Conservation (phyloP, 1,140 invertebrate species). For the Prorops nasuta region DNA sequence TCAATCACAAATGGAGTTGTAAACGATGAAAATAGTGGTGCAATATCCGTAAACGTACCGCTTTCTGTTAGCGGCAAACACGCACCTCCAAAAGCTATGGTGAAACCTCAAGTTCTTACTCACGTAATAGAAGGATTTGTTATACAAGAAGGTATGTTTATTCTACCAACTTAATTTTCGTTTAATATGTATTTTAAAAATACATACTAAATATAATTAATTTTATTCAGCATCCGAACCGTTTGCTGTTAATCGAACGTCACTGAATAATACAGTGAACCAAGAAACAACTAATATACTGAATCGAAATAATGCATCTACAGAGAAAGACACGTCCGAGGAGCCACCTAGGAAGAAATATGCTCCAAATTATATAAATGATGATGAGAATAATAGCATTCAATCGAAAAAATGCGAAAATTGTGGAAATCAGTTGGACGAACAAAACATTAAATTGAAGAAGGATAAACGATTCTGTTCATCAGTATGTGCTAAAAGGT, state of each 20-base stretch:
- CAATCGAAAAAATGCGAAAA: constrained; percentile 73
- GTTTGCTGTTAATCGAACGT: constrained; percentile 77
- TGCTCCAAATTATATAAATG: constrained; percentile 47
- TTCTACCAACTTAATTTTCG: not conserved
- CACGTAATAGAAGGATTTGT: constrained; percentile 97
- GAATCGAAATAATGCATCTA: constrained; percentile 54
- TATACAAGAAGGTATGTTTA: constrained; percentile 78
- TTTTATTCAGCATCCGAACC: constrained; percentile 68
- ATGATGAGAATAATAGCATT: constrained; percentile 47
- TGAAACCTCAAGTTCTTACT: constrained; percentile 93
- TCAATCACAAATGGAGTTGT: constrained; percentile 49
- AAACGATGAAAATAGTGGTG: constrained; percentile 34
- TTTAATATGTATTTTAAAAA: not conserved
- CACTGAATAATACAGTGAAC: constrained; percentile 52
- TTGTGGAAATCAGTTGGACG: constrained; percentile 68
- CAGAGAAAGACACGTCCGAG: constrained; percentile 61
- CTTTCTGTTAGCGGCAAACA: constrained; percentile 59
- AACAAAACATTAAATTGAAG: constrained; percentile 70
- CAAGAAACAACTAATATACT: constrained; percentile 49
- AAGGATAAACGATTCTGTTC: constrained; percentile 80
- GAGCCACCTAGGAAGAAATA: constrained; percentile 70
- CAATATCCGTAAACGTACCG: constrained; percentile 29
- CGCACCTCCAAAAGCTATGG: constrained; percentile 85
- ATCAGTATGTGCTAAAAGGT: constrained; percentile 70
- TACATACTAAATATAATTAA: not conserved